phyloP scores from a whole-genome alignment of 2,797 vertebrate genomes.

The Lutjanus campechanus region DNA sequence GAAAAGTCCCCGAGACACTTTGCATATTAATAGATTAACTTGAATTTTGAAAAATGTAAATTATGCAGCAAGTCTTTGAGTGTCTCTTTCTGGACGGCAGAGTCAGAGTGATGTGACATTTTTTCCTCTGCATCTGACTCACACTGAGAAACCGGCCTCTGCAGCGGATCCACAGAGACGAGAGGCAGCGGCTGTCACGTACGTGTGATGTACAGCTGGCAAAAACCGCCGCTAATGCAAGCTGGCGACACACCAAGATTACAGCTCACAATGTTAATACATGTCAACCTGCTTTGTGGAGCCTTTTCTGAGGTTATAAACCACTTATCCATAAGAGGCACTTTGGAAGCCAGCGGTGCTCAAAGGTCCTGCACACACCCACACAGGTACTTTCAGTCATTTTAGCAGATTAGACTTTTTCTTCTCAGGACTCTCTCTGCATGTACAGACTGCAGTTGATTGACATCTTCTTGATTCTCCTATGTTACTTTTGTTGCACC shows the following conservation, averaged over 20 bases:
- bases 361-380: slow-evolving; percentile 7
- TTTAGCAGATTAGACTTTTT: slow-evolving; percentile 6
- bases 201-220: slow-evolving; percentile 19
- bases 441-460: background rate
- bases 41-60: background rate
- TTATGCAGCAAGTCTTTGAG: background rate
- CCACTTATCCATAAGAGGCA: slow-evolving; percentile 36
- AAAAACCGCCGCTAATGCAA: slow-evolving; percentile 29
- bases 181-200: background rate
- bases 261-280: slow-evolving; percentile 10
- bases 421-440: background rate
- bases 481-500: background rate
- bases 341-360: slow-evolving; percentile 10
- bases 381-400: slow-evolving; percentile 19
- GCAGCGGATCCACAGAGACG: background rate
- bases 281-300: slow-evolving; percentile 25
- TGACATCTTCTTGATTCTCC: background rate
- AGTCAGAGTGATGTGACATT: slow-evolving; percentile 37
- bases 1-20: background rate
- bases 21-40: background rate
- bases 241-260: slow-evolving; percentile 32
- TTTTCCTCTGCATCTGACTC: slow-evolving; percentile 31
- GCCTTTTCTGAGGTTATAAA: slow-evolving; percentile 32
- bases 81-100: background rate
- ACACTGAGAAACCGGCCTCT: slow-evolving; percentile 10